phyloP scores from a whole-genome alignment of 2,888 invertebrate genomes.

The Crossocerus cetratus region DNA sequence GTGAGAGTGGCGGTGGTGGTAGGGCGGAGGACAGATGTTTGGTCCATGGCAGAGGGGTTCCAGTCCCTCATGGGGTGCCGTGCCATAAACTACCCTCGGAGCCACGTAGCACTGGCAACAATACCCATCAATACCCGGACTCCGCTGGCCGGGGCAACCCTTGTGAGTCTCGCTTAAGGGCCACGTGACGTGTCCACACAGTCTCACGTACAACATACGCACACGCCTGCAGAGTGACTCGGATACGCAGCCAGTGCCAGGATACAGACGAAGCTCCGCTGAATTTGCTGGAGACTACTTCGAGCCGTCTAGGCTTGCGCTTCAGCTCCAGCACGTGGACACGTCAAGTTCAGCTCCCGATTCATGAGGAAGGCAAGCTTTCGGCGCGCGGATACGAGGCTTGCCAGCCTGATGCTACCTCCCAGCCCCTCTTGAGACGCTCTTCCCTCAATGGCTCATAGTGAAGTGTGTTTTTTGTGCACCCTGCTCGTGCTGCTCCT shows the following conservation, averaged over 20 bases:
- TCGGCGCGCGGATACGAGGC: neutral
- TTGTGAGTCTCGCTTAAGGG: slow-evolving; percentile 49
- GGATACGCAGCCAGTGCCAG: neutral
- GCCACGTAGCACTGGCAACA: neutral
- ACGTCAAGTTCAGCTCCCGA: neutral
- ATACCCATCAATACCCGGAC: slow-evolving; percentile 36
- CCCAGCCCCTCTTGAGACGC: neutral
- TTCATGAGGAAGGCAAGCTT: neutral
- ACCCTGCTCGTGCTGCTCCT: neutral
- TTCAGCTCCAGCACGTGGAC: slow-evolving; percentile 28
- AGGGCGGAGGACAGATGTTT: slow-evolving; percentile 73
- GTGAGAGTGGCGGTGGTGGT: slow-evolving; percentile 25
- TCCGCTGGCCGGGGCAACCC: slow-evolving; percentile 31
- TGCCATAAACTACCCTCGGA: slow-evolving; percentile 70
- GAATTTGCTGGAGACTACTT: slow-evolving; percentile 45
- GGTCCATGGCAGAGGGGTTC: slow-evolving; percentile 70
- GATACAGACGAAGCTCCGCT: slow-evolving; percentile 27
- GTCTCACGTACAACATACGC: slow-evolving; percentile 19
- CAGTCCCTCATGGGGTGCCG: slow-evolving; percentile 74
- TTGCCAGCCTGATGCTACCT: slow-evolving; percentile 5
- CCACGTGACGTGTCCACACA: slow-evolving; percentile 54
- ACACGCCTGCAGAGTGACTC: neutral
- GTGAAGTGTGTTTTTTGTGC: slow-evolving; percentile 6
- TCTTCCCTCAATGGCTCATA: slow-evolving; percentile 15
- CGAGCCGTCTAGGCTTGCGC: slow-evolving; percentile 24